Conservation (phyloP, 2,888 invertebrate genomes). For the Acanthosepion lycidas region DNA sequence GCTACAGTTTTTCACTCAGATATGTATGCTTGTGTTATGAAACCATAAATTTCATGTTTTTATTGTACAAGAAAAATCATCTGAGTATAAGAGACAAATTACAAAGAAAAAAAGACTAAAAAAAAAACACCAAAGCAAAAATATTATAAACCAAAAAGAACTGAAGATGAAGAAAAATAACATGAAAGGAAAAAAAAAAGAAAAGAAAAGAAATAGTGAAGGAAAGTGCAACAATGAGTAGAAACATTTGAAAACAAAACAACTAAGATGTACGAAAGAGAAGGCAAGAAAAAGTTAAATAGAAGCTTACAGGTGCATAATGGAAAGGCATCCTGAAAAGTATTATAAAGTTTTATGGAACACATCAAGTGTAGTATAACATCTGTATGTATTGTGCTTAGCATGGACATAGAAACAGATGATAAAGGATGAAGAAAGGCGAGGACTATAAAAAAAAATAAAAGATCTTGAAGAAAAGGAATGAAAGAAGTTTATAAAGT, state of each 20-base stretch:
- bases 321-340: slow-evolving; percentile 22
- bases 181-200: not conserved
- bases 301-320: slow-evolving; percentile 33
- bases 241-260: not conserved
- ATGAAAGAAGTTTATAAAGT: not conserved
- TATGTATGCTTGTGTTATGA: not conserved
- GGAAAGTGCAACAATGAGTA: not conserved
- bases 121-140: not conserved
- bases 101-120: no score
- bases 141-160: not conserved
- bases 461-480: not conserved
- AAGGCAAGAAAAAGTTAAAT: not conserved
- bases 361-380: slow-evolving; percentile 33
- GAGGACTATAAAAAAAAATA: not conserved
- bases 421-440: not conserved
- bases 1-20: not conserved
- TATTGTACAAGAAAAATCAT: not conserved
- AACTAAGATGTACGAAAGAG: not conserved
- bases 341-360: slow-evolving; percentile 33
- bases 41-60: not conserved
- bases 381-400: slow-evolving; percentile 2
- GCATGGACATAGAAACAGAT: not conserved
- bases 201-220: not conserved
- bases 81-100: no score
- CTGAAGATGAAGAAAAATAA: not conserved